Evolutionary conservation across 2,113 vertebrate species (phyloP).

Genomic region (Heloderma charlesbogerti): DNA sequence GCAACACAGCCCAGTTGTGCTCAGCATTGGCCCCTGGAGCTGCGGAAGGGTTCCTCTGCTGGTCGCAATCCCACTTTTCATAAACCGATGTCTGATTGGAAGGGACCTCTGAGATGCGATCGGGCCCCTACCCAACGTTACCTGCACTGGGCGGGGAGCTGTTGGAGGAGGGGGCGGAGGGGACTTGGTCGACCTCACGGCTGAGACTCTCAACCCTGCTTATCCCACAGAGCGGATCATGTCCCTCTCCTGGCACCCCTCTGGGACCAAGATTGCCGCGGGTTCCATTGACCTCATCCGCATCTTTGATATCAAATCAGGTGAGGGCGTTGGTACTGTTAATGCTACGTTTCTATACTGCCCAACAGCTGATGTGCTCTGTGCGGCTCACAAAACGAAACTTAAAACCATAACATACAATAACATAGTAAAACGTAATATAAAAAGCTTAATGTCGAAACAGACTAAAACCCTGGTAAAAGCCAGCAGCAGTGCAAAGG

Average conservation of each 20-base stretch:
- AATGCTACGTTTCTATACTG: no score
- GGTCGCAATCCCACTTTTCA: background rate
- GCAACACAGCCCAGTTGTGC: background rate
- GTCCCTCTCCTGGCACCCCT: slow-evolving; percentile 90
- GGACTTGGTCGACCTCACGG: background rate
- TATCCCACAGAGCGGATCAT: slow-evolving; percentile 84
- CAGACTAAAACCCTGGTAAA: no score
- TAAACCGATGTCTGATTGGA: background rate
- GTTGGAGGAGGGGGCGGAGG: no score
- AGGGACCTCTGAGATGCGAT: background rate
- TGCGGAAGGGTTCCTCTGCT: background rate
- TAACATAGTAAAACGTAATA: no score
- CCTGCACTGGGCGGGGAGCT: no score
- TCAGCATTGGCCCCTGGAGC: background rate
- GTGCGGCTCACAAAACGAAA: no score
- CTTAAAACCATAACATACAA: no score
- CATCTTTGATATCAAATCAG: slow-evolving; percentile 83
- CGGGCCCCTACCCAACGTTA: background rate
- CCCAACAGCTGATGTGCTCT: no score
- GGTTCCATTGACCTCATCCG: slow-evolving; percentile 87
- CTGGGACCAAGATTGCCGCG: slow-evolving; percentile 80
- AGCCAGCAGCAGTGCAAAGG: no score
- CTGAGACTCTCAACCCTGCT: background rate
- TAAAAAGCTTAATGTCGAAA: no score
- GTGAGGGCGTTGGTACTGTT: slow-evolving; percentile 61